These are phyloP conservation scores for Eristalis intricaria DNA, from an alignment of 2,888 invertebrate genomes.

Conservation along the genomic window DNA sequence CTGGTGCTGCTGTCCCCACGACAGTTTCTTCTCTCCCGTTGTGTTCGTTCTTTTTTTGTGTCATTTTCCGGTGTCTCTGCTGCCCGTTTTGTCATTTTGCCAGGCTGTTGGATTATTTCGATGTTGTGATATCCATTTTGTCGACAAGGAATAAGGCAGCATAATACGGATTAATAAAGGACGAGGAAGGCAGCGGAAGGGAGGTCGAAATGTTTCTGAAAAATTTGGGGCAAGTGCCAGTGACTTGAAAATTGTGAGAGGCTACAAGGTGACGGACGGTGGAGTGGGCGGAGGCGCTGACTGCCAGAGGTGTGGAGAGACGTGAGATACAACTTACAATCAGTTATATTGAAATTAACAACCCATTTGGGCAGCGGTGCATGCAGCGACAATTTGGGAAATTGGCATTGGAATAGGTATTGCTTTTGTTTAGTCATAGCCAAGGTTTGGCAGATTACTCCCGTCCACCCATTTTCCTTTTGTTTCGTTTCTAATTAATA, in stretches of 20 bases:
- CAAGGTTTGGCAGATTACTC: conserved; percentile 35
- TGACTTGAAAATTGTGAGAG: conserved; percentile 58
- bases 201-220: conserved; percentile 39
- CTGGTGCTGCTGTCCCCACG: not conserved
- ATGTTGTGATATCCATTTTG: conserved; percentile 69
- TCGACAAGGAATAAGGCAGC: conserved; percentile 55
- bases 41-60: conserved; percentile 20
- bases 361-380: conserved; percentile 68
- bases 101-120: conserved; percentile 70
- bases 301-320: conserved; percentile 15
- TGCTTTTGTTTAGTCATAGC: conserved; percentile 50
- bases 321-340: conserved; percentile 56
- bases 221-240: conserved; percentile 70
- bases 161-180: conserved; percentile 65
- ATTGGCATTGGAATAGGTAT: conserved; percentile 58
- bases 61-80: conserved; percentile 23
- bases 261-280: conserved; percentile 53
- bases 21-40: not conserved
- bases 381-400: conserved; percentile 63
- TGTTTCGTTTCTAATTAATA: conserved; percentile 59
- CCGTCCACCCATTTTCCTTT: not conserved
- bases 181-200: conserved; percentile 33
- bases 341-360: conserved; percentile 71
- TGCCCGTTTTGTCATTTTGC: conserved; percentile 68
- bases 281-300: not conserved